Evolutionary conservation across 2,797 vertebrate species (phyloP).

Genomic region (Falco berigora): DNA sequence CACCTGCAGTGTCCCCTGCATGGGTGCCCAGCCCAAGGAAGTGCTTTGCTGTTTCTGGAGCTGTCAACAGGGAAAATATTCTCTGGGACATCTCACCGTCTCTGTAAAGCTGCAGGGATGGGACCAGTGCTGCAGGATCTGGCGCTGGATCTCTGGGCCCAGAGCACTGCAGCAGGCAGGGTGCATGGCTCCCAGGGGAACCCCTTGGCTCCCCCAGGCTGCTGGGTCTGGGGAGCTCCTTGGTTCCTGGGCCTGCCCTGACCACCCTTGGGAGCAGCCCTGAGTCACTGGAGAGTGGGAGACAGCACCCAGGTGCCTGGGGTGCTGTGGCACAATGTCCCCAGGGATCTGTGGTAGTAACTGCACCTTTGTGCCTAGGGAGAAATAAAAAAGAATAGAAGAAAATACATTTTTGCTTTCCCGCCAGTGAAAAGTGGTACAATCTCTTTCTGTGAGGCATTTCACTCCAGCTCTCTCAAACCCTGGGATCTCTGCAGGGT

Average conservation of each 20-base stretch:
- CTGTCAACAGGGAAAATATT: background rate
- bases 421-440: background rate
- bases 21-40: background rate
- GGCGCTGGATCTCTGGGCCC: background rate
- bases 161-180: background rate
- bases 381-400: background rate
- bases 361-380: background rate
- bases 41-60: background rate
- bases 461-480: background rate
- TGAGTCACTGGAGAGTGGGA: fast-evolving
- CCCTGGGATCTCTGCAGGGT: background rate
- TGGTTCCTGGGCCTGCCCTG: background rate
- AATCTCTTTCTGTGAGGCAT: background rate
- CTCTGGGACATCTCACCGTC: background rate
- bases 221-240: background rate
- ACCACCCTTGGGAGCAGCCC: background rate
- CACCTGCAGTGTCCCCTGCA: background rate
- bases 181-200: background rate
- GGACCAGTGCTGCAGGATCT: background rate
- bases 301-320: background rate
- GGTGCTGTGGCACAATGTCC: background rate
- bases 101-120: background rate
- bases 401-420: background rate
- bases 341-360: background rate
- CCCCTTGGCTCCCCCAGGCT: background rate